Evolutionary conservation across 1,140 invertebrate species (phyloP).

Genomic region (Bathynomus jamesi): DNA sequence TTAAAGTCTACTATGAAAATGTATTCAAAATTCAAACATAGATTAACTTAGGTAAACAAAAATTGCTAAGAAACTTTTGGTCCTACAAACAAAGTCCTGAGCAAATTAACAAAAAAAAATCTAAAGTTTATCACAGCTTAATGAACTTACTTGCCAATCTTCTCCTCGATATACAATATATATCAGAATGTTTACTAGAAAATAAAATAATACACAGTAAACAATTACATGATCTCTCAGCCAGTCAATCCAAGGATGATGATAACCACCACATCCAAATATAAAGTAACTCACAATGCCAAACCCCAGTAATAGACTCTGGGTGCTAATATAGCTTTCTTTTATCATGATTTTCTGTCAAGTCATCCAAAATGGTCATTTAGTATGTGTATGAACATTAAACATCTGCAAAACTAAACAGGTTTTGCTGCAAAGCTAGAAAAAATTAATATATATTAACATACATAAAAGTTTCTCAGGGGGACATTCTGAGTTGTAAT

Average conservation of each 20-base stretch:
- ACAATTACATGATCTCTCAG: background rate
- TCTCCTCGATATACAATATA: background rate
- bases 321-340: background rate
- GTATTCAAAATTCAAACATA: background rate
- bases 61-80: background rate
- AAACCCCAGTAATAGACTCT: background rate
- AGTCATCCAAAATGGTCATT: too few relatives aligned
- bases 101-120: background rate
- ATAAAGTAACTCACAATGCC: background rate
- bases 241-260: background rate
- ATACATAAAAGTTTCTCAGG: too few relatives aligned
- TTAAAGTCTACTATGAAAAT: background rate
- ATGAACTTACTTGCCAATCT: background rate
- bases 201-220: background rate
- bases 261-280: background rate
- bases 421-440: too few relatives aligned
- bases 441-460: too few relatives aligned
- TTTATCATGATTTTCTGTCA: background rate
- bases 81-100: background rate
- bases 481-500: too few relatives aligned
- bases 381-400: too few relatives aligned
- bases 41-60: background rate
- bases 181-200: background rate
- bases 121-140: background rate
- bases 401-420: too few relatives aligned